Conservation (phyloP, 2,888 invertebrate genomes). For the Pyrrhia umbra region DNA sequence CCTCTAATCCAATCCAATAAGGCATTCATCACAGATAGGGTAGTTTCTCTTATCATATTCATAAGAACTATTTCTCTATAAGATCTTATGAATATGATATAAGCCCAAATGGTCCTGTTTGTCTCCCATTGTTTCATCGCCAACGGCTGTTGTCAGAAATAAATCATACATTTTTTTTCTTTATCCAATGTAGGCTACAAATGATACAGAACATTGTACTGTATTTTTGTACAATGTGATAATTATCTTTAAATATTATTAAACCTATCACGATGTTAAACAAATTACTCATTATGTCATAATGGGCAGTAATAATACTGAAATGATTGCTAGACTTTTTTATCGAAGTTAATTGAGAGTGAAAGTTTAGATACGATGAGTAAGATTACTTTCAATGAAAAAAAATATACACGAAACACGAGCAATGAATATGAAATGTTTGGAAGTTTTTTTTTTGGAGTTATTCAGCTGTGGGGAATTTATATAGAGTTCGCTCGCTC, state of each 20-base stretch:
- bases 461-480: no score
- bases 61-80: no score
- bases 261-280: constrained; percentile 26
- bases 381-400: constrained; percentile 24
- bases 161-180: background rate
- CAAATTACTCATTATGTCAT: constrained; percentile 28
- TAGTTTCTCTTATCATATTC: no score
- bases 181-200: background rate
- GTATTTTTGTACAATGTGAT: constrained; percentile 5
- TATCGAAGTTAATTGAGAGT: constrained; percentile 12
- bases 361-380: constrained; percentile 40
- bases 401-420: no score
- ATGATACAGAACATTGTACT: background rate
- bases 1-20: no score
- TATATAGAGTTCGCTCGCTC: no score
- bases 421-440: no score
- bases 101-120: background rate
- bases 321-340: constrained; percentile 26
- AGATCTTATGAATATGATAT: background rate
- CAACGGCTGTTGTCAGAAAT: background rate
- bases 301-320: constrained; percentile 9
- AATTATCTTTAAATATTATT: constrained; percentile 15
- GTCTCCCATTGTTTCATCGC: background rate
- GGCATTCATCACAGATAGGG: no score
- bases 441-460: no score